phyloP scores from a whole-genome alignment of 2,888 invertebrate genomes.

The Vesta saturnalis region DNA sequence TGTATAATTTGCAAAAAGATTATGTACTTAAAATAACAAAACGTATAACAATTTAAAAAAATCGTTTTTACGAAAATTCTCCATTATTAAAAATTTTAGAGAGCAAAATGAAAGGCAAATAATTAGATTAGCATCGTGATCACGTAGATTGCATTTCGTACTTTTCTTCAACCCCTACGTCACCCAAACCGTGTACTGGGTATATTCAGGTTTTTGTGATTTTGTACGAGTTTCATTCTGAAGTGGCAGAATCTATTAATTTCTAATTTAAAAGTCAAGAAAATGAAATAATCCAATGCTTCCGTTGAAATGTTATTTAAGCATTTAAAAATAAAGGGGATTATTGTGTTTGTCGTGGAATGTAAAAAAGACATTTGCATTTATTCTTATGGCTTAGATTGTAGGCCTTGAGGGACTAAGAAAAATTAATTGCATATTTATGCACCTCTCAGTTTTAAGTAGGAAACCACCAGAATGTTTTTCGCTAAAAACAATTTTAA shows the following conservation, averaged over 20 bases:
- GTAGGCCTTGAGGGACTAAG: slow-evolving; percentile 18
- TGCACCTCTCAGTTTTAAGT: slow-evolving; percentile 22
- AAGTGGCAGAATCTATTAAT: not conserved
- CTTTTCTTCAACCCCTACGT: not conserved
- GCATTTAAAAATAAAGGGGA: slow-evolving; percentile 17
- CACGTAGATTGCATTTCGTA: slow-evolving; percentile 29
- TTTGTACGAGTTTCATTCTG: not conserved
- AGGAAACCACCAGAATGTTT: slow-evolving; percentile 27
- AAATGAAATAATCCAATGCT: not conserved
- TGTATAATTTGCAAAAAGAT: too few species aligned
- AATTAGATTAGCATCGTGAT: slow-evolving; percentile 30
- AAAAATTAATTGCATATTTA: slow-evolving; percentile 34
- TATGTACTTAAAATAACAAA: too few species aligned
- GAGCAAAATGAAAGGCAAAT: slow-evolving; percentile 25
- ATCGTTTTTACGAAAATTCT: slow-evolving; percentile 29
- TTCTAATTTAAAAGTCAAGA: not conserved
- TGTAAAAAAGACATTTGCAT: slow-evolving; percentile 23
- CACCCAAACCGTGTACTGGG: too few species aligned
- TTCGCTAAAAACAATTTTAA: slow-evolving; percentile 21
- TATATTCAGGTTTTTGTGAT: too few species aligned
- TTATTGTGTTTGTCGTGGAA: slow-evolving; percentile 13
- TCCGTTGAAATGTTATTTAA: slow-evolving; percentile 18
- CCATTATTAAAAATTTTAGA: slow-evolving; percentile 34
- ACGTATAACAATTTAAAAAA: slow-evolving; percentile 12
- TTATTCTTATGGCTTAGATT: slow-evolving; percentile 16